Base-by-base conservation (phyloP, 2,113 vertebrate genomes). In the Cryptomyrus ogoouensis region DNA sequence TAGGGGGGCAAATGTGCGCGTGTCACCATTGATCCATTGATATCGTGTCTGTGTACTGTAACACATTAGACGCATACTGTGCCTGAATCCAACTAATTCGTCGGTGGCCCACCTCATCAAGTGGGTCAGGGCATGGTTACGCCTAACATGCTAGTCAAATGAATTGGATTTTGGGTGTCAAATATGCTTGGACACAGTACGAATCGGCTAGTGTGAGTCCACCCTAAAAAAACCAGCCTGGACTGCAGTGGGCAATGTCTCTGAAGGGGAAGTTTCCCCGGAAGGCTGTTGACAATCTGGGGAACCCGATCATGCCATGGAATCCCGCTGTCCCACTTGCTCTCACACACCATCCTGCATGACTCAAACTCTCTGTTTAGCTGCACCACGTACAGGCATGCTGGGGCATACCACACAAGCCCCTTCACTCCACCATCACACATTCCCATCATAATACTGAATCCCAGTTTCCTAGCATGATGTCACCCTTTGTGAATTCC, bases 261-360 rank as follows among this genome's bases (percentile, higher is more conserved):
- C 46, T 15, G 47, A 19, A 35, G 27, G 24, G n/a, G 91, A 92
- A 91, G 93, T 90, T 95, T 95, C 95, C 53, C 19, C 9, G 31
- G 24, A 85, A 83, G 89, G 52, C 90, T 91, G 27, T 17, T 39
- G 19, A 17, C 85, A 35, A 49, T 53, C 31, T 31, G 12, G 31
- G 50, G 85, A 87, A 87, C 85, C 4, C 50, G 31, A 87, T 87
- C 49, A 9, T 6, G 12, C 49, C 1, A 13, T 53, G 47, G n/a
- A 15, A 56, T 53, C 39, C 85, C 3, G 12, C 46, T 5, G 12
- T 46, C 39, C 80, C 21, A 84, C 44, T 24, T 8, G 44, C 80
- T 47, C 8, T 84, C 21, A 39, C 85, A 47, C 24, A 31, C 27
- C 6, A 9, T 53, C 50, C 62, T 3, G n/a, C 85, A 19, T 87